A percentile compares a stretch with the other conserved stretches of the same genome.
Evolutionary conservation across 2,888 invertebrate genomes (phyloP).

Genomic region (Apodemia mormo): DNA sequence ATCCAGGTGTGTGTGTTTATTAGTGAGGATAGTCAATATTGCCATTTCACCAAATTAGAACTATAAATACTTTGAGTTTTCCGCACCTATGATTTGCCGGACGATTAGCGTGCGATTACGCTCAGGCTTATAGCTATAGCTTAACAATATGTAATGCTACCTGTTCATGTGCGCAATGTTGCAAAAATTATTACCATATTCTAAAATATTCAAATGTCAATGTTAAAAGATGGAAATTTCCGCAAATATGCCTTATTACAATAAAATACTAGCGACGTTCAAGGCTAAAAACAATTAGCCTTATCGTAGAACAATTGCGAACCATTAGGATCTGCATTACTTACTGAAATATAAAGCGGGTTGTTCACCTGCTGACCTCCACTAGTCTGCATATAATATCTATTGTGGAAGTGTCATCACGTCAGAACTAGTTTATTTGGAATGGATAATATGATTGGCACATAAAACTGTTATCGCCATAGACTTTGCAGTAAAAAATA

Average conservation of each 20-base stretch:
- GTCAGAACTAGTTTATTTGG: background rate
- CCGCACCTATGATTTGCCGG: too few species aligned
- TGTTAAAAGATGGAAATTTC: background rate
- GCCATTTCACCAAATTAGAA: too few species aligned
- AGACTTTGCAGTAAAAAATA: too few species aligned
- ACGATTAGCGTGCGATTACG: too few species aligned
- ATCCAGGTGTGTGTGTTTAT: too few species aligned
- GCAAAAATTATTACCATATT: background rate
- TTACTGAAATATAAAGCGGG: background rate
- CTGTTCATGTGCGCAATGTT: too few species aligned
- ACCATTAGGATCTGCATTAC: background rate
- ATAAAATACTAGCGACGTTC: background rate
- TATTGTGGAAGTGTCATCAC: background rate
- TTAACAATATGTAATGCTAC: too few species aligned
- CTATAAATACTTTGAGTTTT: too few species aligned
- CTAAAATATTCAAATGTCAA: background rate
- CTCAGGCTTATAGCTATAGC: too few species aligned
- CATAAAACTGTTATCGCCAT: too few species aligned
- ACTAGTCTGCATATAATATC: background rate
- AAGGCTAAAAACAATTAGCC: slow-evolving; percentile 7
- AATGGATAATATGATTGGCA: too few species aligned
- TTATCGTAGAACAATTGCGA: background rate
- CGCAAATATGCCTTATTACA: background rate
- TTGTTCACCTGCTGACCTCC: slow-evolving; percentile 4
- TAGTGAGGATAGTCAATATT: too few species aligned